Conservation (phyloP, 1,140 invertebrate genomes). For the Anthonomus grandis region DNA sequence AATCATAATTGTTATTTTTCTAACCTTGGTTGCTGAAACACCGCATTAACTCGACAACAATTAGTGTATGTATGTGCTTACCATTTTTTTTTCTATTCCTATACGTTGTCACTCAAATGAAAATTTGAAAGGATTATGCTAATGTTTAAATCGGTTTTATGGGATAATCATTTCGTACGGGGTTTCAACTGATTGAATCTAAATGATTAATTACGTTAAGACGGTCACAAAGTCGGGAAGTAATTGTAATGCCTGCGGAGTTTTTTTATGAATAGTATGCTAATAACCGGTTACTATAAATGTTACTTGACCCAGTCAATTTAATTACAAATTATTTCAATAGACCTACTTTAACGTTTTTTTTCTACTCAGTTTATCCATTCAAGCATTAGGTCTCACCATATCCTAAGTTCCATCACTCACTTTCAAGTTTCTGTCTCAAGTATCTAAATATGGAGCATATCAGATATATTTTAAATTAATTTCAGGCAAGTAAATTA, state of each 20-base stretch:
- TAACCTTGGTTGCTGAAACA: conserved; percentile 22
- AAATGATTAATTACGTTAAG: too few relatives aligned
- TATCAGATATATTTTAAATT: too few relatives aligned
- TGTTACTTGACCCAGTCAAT: too few relatives aligned
- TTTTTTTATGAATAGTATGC: background rate
- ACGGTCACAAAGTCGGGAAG: too few relatives aligned
- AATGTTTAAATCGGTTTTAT: conserved; percentile 15
- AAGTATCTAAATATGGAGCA: too few relatives aligned
- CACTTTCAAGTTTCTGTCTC: too few relatives aligned
- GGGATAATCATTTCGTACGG: background rate
- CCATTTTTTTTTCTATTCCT: conserved; percentile 23
- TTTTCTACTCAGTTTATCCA: too few relatives aligned
- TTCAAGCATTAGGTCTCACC: too few relatives aligned
- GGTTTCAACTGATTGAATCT: background rate
- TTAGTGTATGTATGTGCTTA: conserved; percentile 20
- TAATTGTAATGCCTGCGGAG: background rate
- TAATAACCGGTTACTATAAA: background rate
- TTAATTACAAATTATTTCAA: too few relatives aligned
- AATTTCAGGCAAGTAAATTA: too few relatives aligned
- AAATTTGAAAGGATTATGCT: conserved; percentile 28
- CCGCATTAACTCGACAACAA: conserved; percentile 25
- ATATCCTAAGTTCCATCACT: too few relatives aligned
- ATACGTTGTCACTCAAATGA: conserved; percentile 22
- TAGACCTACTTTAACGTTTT: too few relatives aligned
- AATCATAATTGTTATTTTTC: conserved; percentile 23